Base-by-base conservation (phyloP, 2,113 vertebrate species). In the Odobenus rosmarus region DNA sequence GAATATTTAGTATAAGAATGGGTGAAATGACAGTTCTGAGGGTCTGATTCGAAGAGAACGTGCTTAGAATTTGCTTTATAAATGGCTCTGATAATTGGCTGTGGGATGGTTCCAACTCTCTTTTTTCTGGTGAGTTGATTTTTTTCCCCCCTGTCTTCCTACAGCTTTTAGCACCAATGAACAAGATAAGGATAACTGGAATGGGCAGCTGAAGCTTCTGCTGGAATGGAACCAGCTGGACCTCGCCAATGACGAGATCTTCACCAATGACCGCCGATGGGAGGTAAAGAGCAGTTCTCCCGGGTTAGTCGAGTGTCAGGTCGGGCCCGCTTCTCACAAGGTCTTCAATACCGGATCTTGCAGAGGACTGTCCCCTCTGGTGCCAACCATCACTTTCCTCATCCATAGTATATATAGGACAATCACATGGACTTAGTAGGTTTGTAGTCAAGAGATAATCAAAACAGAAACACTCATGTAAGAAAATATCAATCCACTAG, bases 201-300 rank as follows among this genome's bases (percentile, higher is more conserved):
- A 98, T 0, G 99, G 99, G n/a, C 99, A 99, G 95, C 98, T 99
- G 94, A 99, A 99, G 95, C 98, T 99, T 62, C 98, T 99, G 51
- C 96, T 99, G 96, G 99, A 99, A 79, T 99, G 99, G 99, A 99
- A 99, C 98, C 99, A 99, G 82, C n/a, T 99, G 92, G 99, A 99
- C 12, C 87, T 99, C 62, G 99, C 99, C 92, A 99, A 84, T 0
- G 99, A 99, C 1, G 99, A 99, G 98, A 99, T 99, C 88, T 99
- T 99, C 98, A 99, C 99, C 96, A 99, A 99, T 4, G 99, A 99
- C 96, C 97, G 99, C 0, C 98, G 98, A 12, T 99, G 99, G 99
- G 99, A 99, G 99, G 99, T 99, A 98, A 67, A 13, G 18, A 0
- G 28, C 42, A 28, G 39, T 53, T 18, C 1, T 18, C 1, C 6